These are phyloP conservation scores for Ditula angustiorana DNA, from an alignment of 2,888 invertebrate genomes.

Conservation along the genomic window DNA sequence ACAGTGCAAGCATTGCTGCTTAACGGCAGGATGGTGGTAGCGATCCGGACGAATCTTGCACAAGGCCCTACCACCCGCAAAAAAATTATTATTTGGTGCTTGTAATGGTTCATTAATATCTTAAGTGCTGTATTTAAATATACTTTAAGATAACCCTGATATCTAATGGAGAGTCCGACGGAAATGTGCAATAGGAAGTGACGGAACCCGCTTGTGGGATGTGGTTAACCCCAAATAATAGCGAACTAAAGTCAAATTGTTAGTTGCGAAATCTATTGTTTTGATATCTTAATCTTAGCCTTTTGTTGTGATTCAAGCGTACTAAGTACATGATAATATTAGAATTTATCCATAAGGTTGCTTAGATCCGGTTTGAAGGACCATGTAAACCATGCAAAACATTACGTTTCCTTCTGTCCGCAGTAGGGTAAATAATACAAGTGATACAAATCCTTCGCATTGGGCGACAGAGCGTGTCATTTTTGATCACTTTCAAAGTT, in stretches of 20 bases:
- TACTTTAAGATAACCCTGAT: constrained; percentile 1
- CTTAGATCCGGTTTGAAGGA: background rate
- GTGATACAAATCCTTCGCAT: no score
- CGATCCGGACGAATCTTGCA: no score
- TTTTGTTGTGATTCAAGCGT: background rate
- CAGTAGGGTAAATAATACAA: background rate
- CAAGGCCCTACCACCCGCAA: no score
- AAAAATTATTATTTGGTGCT: no score
- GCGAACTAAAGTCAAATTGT: background rate
- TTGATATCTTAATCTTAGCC: constrained; percentile 6
- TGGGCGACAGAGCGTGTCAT: no score
- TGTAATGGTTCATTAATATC: background rate
- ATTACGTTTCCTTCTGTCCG: background rate
- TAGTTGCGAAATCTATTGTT: constrained; percentile 17
- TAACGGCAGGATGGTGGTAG: no score
- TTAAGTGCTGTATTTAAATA: background rate
- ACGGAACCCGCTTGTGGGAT: constrained; percentile 1
- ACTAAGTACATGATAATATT: background rate
- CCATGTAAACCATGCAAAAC: background rate
- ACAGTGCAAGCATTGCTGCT: no score
- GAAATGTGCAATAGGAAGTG: constrained; percentile 32
- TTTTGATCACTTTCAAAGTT: no score
- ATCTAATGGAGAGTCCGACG: constrained; percentile 4
- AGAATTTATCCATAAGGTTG: no score
- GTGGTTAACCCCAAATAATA: constrained; percentile 6